Evolutionary conservation across 2,888 invertebrate species (phyloP), one percentile per base, ranked within the genome.

Genomic region (Cynaeus angustus): DNA sequence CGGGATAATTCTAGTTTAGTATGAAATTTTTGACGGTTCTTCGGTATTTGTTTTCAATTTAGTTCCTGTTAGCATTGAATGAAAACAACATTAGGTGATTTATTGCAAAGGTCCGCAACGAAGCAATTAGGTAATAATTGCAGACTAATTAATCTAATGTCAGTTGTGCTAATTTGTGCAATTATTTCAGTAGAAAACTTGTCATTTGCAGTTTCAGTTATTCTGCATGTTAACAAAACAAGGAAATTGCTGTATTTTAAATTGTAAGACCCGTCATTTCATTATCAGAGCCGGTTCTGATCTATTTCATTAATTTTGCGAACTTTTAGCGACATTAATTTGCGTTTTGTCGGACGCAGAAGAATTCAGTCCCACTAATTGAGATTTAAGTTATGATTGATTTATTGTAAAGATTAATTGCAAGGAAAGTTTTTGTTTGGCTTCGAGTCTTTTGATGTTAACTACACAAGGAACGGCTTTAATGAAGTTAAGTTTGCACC

Each of bases 301-400:
- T 38, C 41, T 41, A 43, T 28, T 43, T 56, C 28, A 43, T 56
- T 56, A 38, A 43, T 41, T 56, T 56, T 56, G 43, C 13, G 9
- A 56, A 56, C 16, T 55, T 9, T 41, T 26, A 21, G 43, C 38
- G 26, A 56, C 26, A 56, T 56, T 56, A 56, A 56, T 56, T 56
- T 53, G 10, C 37, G 37, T 37, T 37, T 53, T 30, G 26, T 26
- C 28, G 13, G 50, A 50, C 46, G 3, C 2, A 4, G 48, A 50
- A 50, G 30, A 50, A 50, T 28, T 50, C 30, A 21, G 16, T 53
- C 12, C 53, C 8, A 13, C 30, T 37, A 38, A 10, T 43, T 26
- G 56, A 56, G 43, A 56, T 56, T 56, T 43, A 56, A 56, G 41
- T 56, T 56, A 56, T 56, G 43, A 56, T 56, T 56, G 56, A 56